Evolutionary conservation across 2,888 invertebrate species (phyloP), one percentile per base, ranked within the genome.

Genomic region (Conops quadrifasciatus): DNA sequence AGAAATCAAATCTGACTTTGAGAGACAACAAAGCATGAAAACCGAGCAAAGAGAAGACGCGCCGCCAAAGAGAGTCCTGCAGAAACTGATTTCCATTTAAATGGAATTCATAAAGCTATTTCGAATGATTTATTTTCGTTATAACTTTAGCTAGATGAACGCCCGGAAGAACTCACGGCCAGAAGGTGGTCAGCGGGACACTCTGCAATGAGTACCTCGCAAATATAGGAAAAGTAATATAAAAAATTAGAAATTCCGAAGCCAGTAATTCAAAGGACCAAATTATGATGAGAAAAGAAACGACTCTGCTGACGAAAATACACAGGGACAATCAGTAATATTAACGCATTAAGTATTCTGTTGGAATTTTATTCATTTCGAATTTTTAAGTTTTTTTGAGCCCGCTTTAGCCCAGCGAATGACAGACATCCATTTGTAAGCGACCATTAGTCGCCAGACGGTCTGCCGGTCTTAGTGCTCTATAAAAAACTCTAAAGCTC

Each of bases 71-170:
- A 60, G 47, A 58, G 24, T 24, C 59, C n/a, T 43, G 59, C 49
- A 53, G 28, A 63, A 71, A 53, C 62, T 71, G 67, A 71, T 71
- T 71, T 71, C 71, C 71, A 71, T 71, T 71, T 71, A 71, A 71
- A 71, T 71, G 67, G 71, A 56, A 71, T 71, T 71, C 56, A 67
- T 56, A 67, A 71, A 71, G 71, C 67, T 51, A 68, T 68, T 68
- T 68, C 62, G 60, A 62, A 68, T 68, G 68, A 68, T 68, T 68
- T 68, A 68, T 68, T 62, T 68, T 62, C 19, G 51, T 68, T 62
- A 68, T 68, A 68, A 68, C 51, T 68, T 68, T 4, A 13, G 11
- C 26, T 9, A 9, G 28, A 58, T 19, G 56, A 24, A 51, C 49
- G 49, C 24, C 43, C 2, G 21, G 60, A 62, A 68, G 51, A 47